These are phyloP conservation scores for Neopipo cinnamomea DNA, from an alignment of 2,113 vertebrate species.

Conservation along the genomic window DNA sequence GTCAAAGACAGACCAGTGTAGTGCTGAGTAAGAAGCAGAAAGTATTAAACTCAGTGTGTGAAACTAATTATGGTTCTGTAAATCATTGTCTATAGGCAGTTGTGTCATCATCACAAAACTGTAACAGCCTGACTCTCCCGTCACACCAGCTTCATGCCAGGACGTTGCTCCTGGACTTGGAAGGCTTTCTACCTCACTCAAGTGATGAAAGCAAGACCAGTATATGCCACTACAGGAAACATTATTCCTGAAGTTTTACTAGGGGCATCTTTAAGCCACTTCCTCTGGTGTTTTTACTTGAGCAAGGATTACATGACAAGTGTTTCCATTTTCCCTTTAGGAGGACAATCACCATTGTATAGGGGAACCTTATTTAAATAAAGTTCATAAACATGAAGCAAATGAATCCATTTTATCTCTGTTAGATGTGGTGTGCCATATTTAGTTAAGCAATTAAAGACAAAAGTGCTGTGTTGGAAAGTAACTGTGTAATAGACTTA, in stretches of 20 bases:
- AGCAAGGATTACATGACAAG: neutral
- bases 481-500: neutral
- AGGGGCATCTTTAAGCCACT: neutral
- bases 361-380: neutral
- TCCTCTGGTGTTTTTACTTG: neutral
- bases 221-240: neutral
- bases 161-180: fast-evolving
- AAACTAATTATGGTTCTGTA: neutral
- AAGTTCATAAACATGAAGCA: neutral
- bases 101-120: neutral
- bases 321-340: neutral
- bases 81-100: neutral
- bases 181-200: neutral
- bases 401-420: neutral
- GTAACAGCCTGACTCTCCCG: neutral
- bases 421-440: neutral
- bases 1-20: neutral
- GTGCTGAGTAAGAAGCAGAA: neutral
- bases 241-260: neutral
- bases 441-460: neutral
- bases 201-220: neutral
- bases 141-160: neutral
- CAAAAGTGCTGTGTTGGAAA: neutral
- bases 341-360: neutral
- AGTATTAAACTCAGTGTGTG: neutral